These are phyloP conservation scores for Xiphorhynchus elegans DNA, from an alignment of 2,113 vertebrate genomes.

Conservation along the genomic window DNA sequence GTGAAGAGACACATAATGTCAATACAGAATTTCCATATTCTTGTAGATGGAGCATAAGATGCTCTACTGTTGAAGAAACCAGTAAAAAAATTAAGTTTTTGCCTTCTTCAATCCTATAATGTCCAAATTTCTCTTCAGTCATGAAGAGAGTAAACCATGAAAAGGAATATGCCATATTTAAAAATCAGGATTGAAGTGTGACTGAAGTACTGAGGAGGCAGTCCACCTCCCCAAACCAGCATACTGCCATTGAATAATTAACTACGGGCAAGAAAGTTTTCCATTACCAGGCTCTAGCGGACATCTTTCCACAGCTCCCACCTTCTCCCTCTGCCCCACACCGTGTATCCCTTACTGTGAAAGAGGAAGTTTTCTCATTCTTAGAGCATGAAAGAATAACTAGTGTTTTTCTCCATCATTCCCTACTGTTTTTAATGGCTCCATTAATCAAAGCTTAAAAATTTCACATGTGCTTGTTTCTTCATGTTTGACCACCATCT, in stretches of 20 bases:
- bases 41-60: neutral
- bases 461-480: neutral
- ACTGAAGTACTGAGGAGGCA: neutral
- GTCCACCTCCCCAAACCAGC: neutral
- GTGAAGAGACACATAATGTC: neutral
- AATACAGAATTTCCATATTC: neutral
- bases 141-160: neutral
- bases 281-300: neutral
- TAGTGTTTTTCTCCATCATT: neutral
- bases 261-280: neutral
- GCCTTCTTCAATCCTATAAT: neutral
- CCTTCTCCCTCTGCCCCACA: neutral
- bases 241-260: neutral
- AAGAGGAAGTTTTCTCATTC: neutral
- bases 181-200: neutral
- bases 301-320: neutral
- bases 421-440: neutral
- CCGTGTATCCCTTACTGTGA: too few species aligned
- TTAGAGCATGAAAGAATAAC: neutral
- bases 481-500: constrained; percentile 23
- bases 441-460: neutral
- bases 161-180: neutral
- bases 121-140: neutral
- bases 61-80: neutral
- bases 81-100: neutral